Evolutionary conservation across 2,888 invertebrate genomes (phyloP).

Genomic region (Ischnus inquisitorius): DNA sequence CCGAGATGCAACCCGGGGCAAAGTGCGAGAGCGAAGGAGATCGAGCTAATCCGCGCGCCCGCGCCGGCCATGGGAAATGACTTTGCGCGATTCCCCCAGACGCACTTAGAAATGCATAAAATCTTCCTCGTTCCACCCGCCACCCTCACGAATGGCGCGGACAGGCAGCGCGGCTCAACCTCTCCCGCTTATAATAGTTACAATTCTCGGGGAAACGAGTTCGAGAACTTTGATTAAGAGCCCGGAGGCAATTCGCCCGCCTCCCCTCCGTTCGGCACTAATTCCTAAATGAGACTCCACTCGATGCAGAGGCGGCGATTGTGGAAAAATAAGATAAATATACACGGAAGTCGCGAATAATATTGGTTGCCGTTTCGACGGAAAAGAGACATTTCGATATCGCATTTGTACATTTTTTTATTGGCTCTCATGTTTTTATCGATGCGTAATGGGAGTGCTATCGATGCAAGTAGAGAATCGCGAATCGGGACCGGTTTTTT

Average conservation of each 20-base stretch:
- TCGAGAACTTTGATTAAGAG: conserved; percentile 43
- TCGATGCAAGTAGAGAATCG: background rate
- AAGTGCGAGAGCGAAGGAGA: background rate
- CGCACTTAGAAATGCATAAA: conserved; percentile 67
- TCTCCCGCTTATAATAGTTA: conserved; percentile 20
- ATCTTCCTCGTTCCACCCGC: conserved; percentile 20
- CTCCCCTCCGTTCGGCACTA: background rate
- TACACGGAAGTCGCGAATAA: background rate
- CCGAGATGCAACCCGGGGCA: background rate
- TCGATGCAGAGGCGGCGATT: background rate
- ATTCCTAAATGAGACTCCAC: conserved; percentile 27
- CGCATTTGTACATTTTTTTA: background rate
- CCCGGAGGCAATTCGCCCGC: conserved; percentile 15
- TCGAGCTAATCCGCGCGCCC: conserved; percentile 28
- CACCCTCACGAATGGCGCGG: background rate
- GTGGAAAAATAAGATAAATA: background rate
- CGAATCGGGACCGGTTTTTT: background rate
- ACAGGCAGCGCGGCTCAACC: conserved; percentile 10
- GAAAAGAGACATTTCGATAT: background rate
- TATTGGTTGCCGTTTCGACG: background rate
- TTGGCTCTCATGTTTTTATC: background rate
- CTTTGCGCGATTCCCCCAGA: conserved; percentile 46
- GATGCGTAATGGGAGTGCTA: background rate
- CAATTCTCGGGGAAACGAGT: conserved; percentile 14
- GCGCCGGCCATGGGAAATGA: conserved; percentile 55